Evolutionary conservation across 35 echinoderm and acorn worm genomes (phyloP), one percentile per base, ranked within the genome.

Genomic region (Heliocidaris erythrogramma): DNA sequence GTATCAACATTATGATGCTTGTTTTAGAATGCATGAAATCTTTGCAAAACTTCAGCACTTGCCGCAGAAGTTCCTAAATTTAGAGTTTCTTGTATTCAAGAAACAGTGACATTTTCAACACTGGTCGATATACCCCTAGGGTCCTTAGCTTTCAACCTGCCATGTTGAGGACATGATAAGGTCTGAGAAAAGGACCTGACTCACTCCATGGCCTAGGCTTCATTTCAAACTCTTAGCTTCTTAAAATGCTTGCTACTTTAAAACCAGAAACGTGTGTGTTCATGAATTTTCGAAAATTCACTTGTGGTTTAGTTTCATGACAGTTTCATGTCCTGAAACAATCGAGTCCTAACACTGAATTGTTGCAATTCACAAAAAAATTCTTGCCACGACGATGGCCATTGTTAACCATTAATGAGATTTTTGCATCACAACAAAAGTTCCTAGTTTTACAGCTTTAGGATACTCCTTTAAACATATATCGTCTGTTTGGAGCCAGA

Each of bases 21-120:
- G 65, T 78, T 78, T 78, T n/a, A 78, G 65, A 78, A 78, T 78
- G 65, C 65, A 21, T 78, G 65, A 78, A 78, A 78, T 78, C 65
- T 78, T 78, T 78, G 65, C 65, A 78, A 78, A 78, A 78, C 65
- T 78, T 78, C 65, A 18, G 27, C 65, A 78, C 65, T 78, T 78
- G 65, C 27, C 65, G 1, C 21, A 78, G 27, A 78, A 78, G 65
- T 78, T 78, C n/a, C 65, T 78, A 78, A 78, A 78, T 78, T 78
- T 78, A 78, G 21, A 78, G 27, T 78, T 78, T 78, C 65, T 78
- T 78, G 65, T 78, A 78, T 78, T 78, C 65, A 78, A 78, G 65
- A 78, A 78, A n/a, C 65, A n/a, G 65, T 78, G 65, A 78, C 65
- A 78, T 78, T 78, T 78, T 78, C 65, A 78, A 78, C 65, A 78